Percentiles rank a stretch among this genome's conserved stretches.
These are phyloP conservation scores for Bubo blakistoni DNA, from an alignment of 2,113 vertebrate species.

Conservation along the genomic window DNA sequence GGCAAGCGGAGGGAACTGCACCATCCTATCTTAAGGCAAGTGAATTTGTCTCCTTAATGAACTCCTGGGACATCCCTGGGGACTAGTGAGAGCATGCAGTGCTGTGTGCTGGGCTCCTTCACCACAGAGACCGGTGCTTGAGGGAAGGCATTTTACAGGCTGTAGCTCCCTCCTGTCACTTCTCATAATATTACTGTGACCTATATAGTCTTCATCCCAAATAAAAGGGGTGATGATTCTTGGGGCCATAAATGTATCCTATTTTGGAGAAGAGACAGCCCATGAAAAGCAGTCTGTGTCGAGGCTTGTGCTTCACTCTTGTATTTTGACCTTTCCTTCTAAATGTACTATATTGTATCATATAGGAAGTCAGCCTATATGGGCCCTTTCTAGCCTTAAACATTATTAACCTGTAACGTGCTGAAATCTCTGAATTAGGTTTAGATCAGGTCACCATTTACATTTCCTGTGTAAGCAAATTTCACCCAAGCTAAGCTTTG, in stretches of 20 bases:
- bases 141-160: neutral
- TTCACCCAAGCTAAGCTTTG: neutral
- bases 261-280: neutral
- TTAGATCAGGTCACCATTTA: neutral
- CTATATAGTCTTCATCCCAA: neutral
- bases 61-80: neutral
- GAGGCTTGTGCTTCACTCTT: neutral
- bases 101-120: neutral
- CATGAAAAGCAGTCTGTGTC: neutral
- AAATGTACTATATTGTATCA: neutral
- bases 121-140: neutral
- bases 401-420: neutral
- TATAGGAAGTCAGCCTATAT: neutral
- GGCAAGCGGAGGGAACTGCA: neutral
- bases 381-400: neutral
- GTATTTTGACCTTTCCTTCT: neutral
- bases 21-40: neutral
- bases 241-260: neutral
- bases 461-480: neutral
- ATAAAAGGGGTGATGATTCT: neutral
- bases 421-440: neutral
- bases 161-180: constrained; percentile 13
- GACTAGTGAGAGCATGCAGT: neutral
- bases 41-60: neutral
- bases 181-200: constrained; percentile 17